Conservation (phyloP, 2,888 invertebrate genomes). For the Spatulosminthurus flaviceps region DNA sequence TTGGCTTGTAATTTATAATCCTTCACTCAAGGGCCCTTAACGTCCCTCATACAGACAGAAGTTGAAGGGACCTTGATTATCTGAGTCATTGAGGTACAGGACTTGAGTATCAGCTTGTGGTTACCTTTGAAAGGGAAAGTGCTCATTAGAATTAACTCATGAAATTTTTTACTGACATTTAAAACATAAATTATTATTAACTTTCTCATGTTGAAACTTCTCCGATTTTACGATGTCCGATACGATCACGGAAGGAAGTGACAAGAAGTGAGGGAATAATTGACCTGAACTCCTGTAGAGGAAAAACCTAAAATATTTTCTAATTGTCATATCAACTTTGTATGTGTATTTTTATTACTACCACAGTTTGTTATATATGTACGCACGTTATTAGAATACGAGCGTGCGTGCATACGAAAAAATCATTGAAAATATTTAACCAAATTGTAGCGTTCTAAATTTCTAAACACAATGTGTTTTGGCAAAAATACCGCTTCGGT, state of each 20-base stretch:
- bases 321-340: no score
- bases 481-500: no score
- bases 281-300: no score
- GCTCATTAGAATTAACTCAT: slow-evolving; percentile 22
- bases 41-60: background rate
- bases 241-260: slow-evolving; percentile 32
- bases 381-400: no score
- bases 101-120: slow-evolving; percentile 16
- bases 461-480: no score
- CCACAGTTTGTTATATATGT: no score
- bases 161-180: slow-evolving; percentile 1
- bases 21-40: background rate
- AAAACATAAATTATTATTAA: slow-evolving; percentile 25
- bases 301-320: no score
- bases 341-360: no score
- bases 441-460: no score
- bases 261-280: background rate
- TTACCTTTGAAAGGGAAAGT: slow-evolving; percentile 29
- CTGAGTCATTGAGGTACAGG: background rate
- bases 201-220: background rate
- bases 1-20: background rate
- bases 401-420: no score
- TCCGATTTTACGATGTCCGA: background rate
- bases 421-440: no score
- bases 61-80: background rate